Percentiles rank a stretch among this genome's conserved stretches.
These are phyloP conservation scores for Daktulosphaira vitifoliae DNA, from an alignment of 1,140 invertebrate species.

Conservation along the genomic window DNA sequence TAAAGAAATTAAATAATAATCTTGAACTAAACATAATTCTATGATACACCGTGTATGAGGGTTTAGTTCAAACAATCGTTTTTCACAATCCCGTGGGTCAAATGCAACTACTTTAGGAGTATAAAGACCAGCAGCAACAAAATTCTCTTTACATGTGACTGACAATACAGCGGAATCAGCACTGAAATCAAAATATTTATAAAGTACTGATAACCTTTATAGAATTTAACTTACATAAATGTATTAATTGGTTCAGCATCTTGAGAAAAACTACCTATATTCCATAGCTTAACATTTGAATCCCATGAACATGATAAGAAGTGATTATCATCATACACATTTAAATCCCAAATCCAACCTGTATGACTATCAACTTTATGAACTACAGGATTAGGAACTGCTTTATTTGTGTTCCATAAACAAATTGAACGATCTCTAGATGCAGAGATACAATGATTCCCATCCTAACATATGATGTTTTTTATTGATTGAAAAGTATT, in stretches of 20 bases:
- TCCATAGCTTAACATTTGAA: conserved; percentile 17
- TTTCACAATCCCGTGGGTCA: conserved; percentile 11
- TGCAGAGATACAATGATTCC: conserved; percentile 8
- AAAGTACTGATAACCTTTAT: background rate
- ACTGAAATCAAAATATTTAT: background rate
- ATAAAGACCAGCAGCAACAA: conserved; percentile 16
- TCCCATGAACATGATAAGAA: conserved; percentile 28
- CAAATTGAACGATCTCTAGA: conserved; percentile 27
- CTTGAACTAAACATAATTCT: conserved; percentile 14
- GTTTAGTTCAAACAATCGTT: conserved; percentile 7
- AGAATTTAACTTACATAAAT: conserved; percentile 2
- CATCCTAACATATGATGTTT: background rate
- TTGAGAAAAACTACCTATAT: background rate
- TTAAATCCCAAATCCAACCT: conserved; percentile 20
- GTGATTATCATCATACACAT: conserved; percentile 1
- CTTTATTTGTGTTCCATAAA: background rate
- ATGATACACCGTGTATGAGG: conserved; percentile 19
- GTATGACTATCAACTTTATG: conserved; percentile 12
- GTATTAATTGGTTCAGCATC: background rate
- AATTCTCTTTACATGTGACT: conserved; percentile 14
- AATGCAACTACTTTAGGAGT: conserved; percentile 8
- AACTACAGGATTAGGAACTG: background rate
- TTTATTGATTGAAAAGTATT: background rate
- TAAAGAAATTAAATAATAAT: conserved; percentile 17
- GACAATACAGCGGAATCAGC: conserved; percentile 3